Evolutionary conservation across 37 sponge, comb jelly and placozoan genomes (phyloP).

Genomic region (Axinella damicornis): DNA sequence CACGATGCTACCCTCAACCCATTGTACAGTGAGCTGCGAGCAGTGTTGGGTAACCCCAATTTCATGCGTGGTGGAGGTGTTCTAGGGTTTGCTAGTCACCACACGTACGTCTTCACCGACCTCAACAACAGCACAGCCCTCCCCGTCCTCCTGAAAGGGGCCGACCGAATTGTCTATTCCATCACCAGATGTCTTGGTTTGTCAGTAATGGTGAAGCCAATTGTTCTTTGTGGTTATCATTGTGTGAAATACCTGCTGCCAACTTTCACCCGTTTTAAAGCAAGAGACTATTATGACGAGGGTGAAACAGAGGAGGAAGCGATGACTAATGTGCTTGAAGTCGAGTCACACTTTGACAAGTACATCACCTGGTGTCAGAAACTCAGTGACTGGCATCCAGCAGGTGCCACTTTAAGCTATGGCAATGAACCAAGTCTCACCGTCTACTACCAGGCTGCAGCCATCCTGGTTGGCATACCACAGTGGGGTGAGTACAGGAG

Average conservation of each 20-base stretch:
- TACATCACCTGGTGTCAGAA: too few species aligned
- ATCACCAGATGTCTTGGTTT: conserved; percentile 21
- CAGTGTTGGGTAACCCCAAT: conserved; percentile 17
- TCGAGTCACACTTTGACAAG: too few species aligned
- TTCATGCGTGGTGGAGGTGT: conserved; percentile 29
- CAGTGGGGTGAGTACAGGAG: neutral
- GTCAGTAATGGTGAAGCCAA: conserved; percentile 10
- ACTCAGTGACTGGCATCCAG: too few species aligned
- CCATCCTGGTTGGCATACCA: too few species aligned
- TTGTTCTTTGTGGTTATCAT: neutral
- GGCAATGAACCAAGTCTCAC: too few species aligned
- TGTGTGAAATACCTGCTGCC: too few species aligned
- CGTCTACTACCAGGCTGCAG: too few species aligned
- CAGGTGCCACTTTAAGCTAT: too few species aligned
- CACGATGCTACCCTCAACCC: neutral
- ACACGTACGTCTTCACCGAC: neutral
- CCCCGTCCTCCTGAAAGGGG: conserved; percentile 9
- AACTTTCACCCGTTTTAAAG: too few species aligned
- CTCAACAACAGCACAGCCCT: neutral
- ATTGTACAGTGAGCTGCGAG: neutral
- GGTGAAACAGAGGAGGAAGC: too few species aligned
- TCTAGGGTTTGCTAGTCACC: conserved; percentile 12
- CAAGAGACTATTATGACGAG: too few species aligned
- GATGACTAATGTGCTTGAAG: too few species aligned
- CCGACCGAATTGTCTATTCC: conserved; percentile 7